A percentile compares a stretch with the other conserved stretches of the same genome.
phyloP scores from a whole-genome alignment of 2,888 invertebrate genomes.

The Lomographa bimaculata region DNA sequence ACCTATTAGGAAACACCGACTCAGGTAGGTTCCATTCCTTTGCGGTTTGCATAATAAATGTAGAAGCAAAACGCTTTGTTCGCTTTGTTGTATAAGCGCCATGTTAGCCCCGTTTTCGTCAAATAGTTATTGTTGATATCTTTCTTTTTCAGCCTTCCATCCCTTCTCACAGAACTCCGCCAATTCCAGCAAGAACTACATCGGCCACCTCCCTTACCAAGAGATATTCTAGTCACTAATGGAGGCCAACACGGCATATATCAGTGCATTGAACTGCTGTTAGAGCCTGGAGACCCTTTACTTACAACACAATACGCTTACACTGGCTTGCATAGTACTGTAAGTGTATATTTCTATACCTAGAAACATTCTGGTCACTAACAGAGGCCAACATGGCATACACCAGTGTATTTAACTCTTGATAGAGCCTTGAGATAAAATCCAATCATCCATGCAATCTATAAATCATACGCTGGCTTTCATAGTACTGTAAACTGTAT shows the following conservation, averaged over 20 bases:
- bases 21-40: too few species aligned
- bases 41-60: too few species aligned
- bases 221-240: conserved; percentile 87
- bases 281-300: conserved; percentile 88
- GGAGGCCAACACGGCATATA: conserved; percentile 92
- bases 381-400: too few species aligned
- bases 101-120: too few species aligned
- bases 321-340: conserved; percentile 87
- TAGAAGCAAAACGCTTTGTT: too few species aligned
- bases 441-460: conserved; percentile 87
- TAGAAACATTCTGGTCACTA: conserved; percentile 86
- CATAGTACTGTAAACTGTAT: conserved; percentile 86
- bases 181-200: conserved; percentile 86
- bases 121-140: too few species aligned
- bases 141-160: conserved; percentile 73
- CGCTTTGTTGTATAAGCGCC: too few species aligned
- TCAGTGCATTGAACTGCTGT: conserved; percentile 87
- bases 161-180: conserved; percentile 83
- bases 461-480: conserved; percentile 88
- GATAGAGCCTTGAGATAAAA: too few species aligned
- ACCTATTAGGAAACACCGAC: too few species aligned
- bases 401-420: too few species aligned
- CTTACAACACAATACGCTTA: conserved; percentile 88
- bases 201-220: conserved; percentile 84
- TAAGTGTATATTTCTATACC: conserved; percentile 84